Evolutionary conservation across 2,797 vertebrate species (phyloP), one percentile per base, ranked within the genome.

Genomic region (Fistularia tabacaria): DNA sequence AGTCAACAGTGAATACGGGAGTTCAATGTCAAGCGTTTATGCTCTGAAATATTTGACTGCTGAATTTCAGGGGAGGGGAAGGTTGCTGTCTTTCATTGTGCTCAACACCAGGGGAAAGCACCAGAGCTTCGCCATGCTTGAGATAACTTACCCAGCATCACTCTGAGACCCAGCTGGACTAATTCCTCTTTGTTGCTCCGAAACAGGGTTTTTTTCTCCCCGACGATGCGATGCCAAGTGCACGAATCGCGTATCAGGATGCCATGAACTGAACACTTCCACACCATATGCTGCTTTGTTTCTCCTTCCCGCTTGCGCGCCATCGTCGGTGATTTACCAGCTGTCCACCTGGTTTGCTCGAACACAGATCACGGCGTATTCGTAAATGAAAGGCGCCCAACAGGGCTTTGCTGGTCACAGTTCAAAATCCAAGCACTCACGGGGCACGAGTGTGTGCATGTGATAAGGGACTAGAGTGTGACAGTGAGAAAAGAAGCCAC

Each of bases 101-200:
- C 59, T 57, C 39, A 5, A 62, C 73, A 77, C 69, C 41, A 6
- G 46, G 64, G 81, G 66, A 77, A 10, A 63, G 66, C n/a, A 63
- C 63, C 48, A 63, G 73, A 65, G 77, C 73, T 79, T 82, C 73
- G 71, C 73, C 74, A 83, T 75, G 80, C 77, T 74, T 77, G 64
- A 84, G 74, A 79, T 71, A 76, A 76, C 69, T 77, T 62, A 57
- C 49, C 69, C 82, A 70, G 66, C 59, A 25, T 3, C 5, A 25
- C 69, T 68, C 79, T 78, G 63, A 49, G 68, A 77, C 63, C 45
- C 75, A 53, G 66, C 50, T 72, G 70, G 73, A 71, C 62, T 69
- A 71, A 79, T 71, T 76, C 79, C 51, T 79, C 58, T 57, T 56
- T 38, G 7, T 79, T 58, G 60, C 64, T 75, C 64, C 64, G 54